A percentile compares a stretch with the other conserved stretches of the same genome.
phyloP scores from a whole-genome alignment of 1,140 invertebrate species.

The Bombus confusus region DNA sequence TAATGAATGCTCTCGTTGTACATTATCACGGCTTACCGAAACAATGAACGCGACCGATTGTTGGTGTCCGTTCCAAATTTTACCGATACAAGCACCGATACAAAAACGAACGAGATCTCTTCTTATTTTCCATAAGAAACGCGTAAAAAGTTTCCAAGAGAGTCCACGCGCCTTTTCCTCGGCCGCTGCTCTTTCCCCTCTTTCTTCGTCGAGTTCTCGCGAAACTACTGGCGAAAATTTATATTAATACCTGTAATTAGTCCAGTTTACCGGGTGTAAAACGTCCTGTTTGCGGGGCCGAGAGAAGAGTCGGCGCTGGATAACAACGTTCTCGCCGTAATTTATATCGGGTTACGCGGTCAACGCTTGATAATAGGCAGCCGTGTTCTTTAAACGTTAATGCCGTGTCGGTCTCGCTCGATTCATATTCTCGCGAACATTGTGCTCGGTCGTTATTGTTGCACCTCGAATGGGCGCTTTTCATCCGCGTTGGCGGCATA shows the following conservation, averaged over 20 bases:
- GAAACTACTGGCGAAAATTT: background rate
- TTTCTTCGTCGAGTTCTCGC: background rate
- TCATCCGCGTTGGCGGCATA: background rate
- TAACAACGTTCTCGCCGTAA: background rate
- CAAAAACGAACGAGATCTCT: no score
- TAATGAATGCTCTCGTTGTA: no score
- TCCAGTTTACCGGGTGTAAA: background rate
- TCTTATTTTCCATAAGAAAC: no score
- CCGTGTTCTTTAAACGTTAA: conserved; percentile 23
- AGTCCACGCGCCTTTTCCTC: background rate
- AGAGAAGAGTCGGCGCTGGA: background rate
- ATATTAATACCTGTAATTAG: background rate
- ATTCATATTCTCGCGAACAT: background rate
- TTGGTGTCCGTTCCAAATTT: no score
- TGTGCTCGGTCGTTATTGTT: conserved; percentile 1
- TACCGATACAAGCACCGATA: no score
- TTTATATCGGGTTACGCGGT: conserved; percentile 19
- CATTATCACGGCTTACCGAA: no score
- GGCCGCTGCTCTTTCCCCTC: no score
- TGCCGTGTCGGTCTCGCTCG: background rate
- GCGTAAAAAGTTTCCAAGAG: no score
- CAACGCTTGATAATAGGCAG: conserved; percentile 1
- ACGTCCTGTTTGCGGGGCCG: background rate
- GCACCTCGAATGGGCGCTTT: conserved; percentile 14
- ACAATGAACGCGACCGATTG: no score